phyloP scores from a whole-genome alignment of 2,797 vertebrate genomes.

The Picus viridis region DNA sequence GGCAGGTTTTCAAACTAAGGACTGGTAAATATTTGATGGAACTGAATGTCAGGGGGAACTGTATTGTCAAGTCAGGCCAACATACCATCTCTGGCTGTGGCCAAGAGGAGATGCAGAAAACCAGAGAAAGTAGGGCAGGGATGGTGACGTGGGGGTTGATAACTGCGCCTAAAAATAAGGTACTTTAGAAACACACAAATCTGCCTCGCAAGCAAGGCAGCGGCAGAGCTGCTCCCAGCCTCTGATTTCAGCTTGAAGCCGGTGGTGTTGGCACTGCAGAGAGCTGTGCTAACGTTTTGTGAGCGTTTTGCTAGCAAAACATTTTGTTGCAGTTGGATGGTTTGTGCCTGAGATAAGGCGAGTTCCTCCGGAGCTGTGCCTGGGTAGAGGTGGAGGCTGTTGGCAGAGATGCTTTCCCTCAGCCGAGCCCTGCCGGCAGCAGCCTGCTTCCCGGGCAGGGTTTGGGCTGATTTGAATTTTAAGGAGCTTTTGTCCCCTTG shows the following conservation, averaged over 20 bases:
- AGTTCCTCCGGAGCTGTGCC: neutral
- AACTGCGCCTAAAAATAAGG: constrained; percentile 61
- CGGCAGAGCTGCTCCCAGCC: constrained; percentile 3
- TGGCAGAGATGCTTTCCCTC: neutral
- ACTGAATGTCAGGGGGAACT: neutral
- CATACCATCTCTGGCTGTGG: neutral
- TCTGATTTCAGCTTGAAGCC: neutral
- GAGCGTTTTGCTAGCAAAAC: neutral
- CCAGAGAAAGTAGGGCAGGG: constrained; percentile 50
- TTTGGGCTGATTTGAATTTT: neutral
- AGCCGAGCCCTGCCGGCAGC: neutral
- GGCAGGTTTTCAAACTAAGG: neutral
- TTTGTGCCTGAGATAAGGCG: neutral
- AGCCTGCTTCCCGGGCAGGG: neutral
- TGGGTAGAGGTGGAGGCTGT: neutral
- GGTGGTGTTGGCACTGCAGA: neutral
- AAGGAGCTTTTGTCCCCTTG: neutral
- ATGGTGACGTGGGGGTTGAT: neutral
- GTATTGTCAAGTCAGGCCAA: neutral
- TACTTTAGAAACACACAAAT: constrained; percentile 47
- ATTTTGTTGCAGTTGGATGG: neutral
- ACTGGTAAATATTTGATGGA: constrained; percentile 38
- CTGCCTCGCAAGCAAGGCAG: constrained; percentile 34
- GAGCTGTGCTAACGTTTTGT: neutral
- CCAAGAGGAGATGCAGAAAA: constrained; percentile 33